Evolutionary conservation across 2,888 invertebrate species (phyloP).

Genomic region (Acrocyrtus sp.): DNA sequence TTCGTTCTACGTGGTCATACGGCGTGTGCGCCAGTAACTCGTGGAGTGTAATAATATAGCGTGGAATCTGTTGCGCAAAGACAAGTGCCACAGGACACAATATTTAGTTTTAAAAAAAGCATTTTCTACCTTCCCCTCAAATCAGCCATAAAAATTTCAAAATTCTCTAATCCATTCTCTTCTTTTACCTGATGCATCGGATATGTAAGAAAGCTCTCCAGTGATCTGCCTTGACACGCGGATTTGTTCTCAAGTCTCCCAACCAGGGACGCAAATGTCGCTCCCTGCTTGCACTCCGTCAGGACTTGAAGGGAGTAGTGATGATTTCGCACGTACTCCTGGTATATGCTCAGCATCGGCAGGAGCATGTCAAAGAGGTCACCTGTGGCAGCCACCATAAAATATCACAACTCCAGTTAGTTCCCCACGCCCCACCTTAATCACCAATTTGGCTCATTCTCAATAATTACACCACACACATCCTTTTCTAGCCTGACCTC

Average conservation of each 20-base stretch:
- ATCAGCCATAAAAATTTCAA: too few relatives aligned
- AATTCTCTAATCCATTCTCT: too few relatives aligned
- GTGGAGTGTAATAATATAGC: constrained; percentile 91
- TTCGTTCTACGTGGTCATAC: constrained; percentile 89
- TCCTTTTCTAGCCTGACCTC: too few relatives aligned
- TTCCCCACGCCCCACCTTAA: too few relatives aligned
- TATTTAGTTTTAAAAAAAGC: neutral
- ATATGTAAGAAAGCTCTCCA: constrained; percentile 90
- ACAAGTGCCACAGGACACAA: too few relatives aligned
- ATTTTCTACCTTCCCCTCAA: too few relatives aligned
- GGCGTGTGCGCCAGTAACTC: constrained; percentile 92
- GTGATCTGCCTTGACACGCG: constrained; percentile 82
- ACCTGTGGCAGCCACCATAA: constrained; percentile 71
- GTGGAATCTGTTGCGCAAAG: constrained; percentile 82
- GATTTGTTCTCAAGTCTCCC: constrained; percentile 86
- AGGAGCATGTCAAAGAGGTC: constrained; percentile 94
- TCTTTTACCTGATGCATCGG: constrained; percentile 94
- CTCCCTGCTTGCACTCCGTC: constrained; percentile 86
- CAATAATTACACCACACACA: too few relatives aligned
- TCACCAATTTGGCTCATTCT: too few relatives aligned
- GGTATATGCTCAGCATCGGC: constrained; percentile 94
- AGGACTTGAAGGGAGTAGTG: constrained; percentile 92
- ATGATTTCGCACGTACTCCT: constrained; percentile 93
- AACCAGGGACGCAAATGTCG: constrained; percentile 79
- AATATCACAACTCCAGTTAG: constrained; percentile 28